Percentiles rank a stretch among this genome's conserved stretches.
These are phyloP conservation scores for Mustela lutreola DNA, from an alignment of 2,113 vertebrate species.

Conservation along the genomic window DNA sequence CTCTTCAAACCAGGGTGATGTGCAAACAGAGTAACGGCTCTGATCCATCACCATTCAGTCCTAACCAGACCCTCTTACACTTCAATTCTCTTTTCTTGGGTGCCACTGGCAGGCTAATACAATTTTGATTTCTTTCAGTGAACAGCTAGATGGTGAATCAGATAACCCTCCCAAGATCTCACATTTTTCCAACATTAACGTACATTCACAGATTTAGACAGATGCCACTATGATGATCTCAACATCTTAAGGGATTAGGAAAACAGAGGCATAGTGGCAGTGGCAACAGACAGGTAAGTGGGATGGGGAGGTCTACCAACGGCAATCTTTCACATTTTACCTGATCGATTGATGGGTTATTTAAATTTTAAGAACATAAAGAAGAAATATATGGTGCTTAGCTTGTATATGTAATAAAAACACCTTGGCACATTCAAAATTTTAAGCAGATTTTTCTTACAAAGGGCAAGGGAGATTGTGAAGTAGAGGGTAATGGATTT, in stretches of 20 bases:
- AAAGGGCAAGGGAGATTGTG: not conserved
- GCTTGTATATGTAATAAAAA: not conserved
- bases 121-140: constrained; percentile 50
- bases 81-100: constrained; percentile 1
- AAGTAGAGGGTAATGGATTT: not conserved
- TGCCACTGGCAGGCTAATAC: not conserved
- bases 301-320: not conserved
- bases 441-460: not conserved
- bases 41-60: not conserved
- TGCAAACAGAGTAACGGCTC: not conserved
- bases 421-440: not conserved
- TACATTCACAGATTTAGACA: constrained; percentile 42
- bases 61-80: not conserved
- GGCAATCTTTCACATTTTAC: not conserved
- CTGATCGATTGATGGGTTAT: not conserved
- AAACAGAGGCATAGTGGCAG: not conserved
- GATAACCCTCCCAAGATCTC: constrained; percentile 25
- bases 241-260: not conserved
- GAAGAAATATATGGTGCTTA: constrained; percentile 27
- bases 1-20: not conserved
- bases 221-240: not conserved
- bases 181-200: constrained; percentile 50
- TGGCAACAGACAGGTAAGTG: not conserved
- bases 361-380: constrained; percentile 42
- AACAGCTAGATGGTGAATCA: constrained; percentile 71